These are phyloP conservation scores for Dilophus febrilis DNA, from an alignment of 2,888 invertebrate species.

Conservation along the genomic window DNA sequence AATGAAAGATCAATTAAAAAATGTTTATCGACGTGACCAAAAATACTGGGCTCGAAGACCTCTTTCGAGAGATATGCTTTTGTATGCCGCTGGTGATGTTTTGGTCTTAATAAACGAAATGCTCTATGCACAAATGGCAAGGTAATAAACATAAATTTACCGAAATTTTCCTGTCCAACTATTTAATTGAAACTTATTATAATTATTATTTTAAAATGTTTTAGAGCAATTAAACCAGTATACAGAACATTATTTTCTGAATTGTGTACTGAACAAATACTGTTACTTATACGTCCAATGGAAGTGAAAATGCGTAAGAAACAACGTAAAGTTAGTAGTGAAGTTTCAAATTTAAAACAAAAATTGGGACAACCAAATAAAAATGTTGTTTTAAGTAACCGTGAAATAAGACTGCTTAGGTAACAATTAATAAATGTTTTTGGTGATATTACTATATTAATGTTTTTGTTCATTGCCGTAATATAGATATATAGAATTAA, in stretches of 20 bases:
- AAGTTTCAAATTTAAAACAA: conserved; percentile 68
- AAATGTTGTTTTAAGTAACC: conserved; percentile 77
- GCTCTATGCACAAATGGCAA: conserved; percentile 55
- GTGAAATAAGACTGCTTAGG: conserved; percentile 73
- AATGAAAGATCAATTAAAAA: conserved; percentile 77
- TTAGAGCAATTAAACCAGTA: conserved; percentile 50
- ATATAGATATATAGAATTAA: conserved; percentile 68
- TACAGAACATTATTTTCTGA: conserved; percentile 59
- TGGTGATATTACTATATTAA: not conserved
- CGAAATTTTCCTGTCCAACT: too few relatives aligned
- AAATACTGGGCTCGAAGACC: conserved; percentile 82
- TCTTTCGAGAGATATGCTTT: conserved; percentile 75
- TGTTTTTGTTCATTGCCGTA: conserved; percentile 9
- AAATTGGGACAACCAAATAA: conserved; percentile 68
- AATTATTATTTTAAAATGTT: conserved; percentile 14
- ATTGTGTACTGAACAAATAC: conserved; percentile 72
- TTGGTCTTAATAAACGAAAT: conserved; percentile 72
- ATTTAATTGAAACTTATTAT: not conserved
- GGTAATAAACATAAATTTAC: conserved; percentile 25
- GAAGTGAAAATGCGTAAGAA: conserved; percentile 76
- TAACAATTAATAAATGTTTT: conserved; percentile 17
- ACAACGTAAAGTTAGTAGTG: conserved; percentile 78
- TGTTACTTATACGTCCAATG: conserved; percentile 68
- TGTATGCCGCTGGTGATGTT: conserved; percentile 81
- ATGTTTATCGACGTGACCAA: conserved; percentile 69